Evolutionary conservation across 2,113 vertebrate species (phyloP).

Genomic region (Tinamus guttatus): DNA sequence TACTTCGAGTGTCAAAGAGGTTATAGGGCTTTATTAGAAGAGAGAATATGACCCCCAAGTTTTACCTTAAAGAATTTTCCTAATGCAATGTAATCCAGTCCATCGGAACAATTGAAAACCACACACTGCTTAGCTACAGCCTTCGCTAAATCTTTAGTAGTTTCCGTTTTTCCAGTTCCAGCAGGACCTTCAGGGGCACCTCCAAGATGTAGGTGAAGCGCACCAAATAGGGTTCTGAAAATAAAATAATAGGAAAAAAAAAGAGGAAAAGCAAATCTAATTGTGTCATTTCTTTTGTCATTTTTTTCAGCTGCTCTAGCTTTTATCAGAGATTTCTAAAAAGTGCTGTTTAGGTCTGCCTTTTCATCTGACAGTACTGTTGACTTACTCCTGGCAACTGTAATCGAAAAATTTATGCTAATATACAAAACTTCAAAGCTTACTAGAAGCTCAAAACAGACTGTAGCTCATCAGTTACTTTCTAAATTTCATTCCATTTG

Average conservation of each 20-base stretch:
- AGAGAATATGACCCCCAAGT: neutral
- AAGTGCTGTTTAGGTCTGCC: neutral
- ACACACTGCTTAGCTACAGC: conserved; percentile 92
- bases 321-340: neutral
- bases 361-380: neutral
- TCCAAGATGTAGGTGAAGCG: conserved; percentile 88
- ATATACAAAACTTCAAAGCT: neutral
- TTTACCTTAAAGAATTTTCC: conserved; percentile 92
- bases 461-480: neutral
- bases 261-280: neutral
- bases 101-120: conserved; percentile 93
- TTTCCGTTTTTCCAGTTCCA: conserved; percentile 92
- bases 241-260: neutral
- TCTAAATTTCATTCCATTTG: neutral
- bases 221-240: conserved; percentile 89
- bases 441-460: neutral
- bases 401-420: neutral
- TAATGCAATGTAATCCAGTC: conserved; percentile 90
- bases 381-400: neutral
- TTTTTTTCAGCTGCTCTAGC: neutral
- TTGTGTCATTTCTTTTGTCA: neutral
- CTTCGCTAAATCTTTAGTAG: conserved; percentile 92
- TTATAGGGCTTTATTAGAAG: neutral
- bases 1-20: neutral
- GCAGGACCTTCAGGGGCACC: conserved; percentile 93